Conservation (phyloP, 2,113 vertebrate species). For the Illadopsis cleaveri region DNA sequence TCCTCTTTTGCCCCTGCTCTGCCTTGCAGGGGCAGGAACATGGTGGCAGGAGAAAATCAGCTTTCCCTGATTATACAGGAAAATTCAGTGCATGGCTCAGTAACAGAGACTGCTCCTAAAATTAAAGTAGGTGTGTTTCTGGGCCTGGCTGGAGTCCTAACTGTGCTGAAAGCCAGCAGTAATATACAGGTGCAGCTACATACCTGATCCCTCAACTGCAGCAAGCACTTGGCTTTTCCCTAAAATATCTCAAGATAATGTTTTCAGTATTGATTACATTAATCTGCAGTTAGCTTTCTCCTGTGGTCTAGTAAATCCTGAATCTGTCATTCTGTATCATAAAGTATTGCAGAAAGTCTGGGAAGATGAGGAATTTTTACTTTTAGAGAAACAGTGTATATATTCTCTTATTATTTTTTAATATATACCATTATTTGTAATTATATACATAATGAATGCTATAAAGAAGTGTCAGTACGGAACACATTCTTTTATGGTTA, state of each 20-base stretch:
- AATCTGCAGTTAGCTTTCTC: background rate
- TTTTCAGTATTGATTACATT: background rate
- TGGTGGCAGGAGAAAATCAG: background rate
- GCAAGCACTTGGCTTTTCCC: background rate
- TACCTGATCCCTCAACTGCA: background rate
- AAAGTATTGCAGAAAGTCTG: background rate
- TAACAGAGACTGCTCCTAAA: background rate
- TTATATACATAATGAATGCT: background rate
- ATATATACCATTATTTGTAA: background rate
- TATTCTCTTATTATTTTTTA: background rate
- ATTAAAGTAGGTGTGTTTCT: background rate
- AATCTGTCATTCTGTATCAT: background rate
- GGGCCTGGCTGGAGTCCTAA: background rate
- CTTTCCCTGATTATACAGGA: background rate
- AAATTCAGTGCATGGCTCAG: background rate
- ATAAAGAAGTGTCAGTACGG: background rate
- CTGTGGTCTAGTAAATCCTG: background rate
- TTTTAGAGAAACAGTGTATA: background rate
- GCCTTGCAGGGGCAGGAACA: background rate
- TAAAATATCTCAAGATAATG: background rate
- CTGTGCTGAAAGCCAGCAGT: background rate
- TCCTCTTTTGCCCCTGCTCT: background rate
- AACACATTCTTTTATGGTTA: background rate
- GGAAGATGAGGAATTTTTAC: background rate
- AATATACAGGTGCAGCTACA: background rate